A percentile compares a stretch with the other conserved stretches of the same genome.
These are phyloP conservation scores for Chrysolina haemoptera DNA, from an alignment of 2,888 invertebrate species.

Conservation along the genomic window DNA sequence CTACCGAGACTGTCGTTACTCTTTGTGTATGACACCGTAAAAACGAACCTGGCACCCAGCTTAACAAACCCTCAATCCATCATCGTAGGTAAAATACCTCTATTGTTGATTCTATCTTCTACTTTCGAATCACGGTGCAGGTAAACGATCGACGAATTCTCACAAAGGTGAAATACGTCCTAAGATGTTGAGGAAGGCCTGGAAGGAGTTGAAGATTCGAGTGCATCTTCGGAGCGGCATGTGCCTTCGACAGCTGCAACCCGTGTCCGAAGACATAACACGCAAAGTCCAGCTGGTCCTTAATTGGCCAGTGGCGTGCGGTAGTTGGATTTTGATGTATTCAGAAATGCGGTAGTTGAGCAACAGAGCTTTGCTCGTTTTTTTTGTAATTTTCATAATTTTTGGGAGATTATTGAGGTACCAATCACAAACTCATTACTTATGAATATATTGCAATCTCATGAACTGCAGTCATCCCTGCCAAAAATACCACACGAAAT, in stretches of 20 bases:
- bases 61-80: background rate
- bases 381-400: too few relatives aligned
- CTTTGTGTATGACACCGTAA: background rate
- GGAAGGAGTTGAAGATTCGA: background rate
- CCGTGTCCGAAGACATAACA: conserved; percentile 50
- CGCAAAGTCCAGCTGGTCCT: conserved; percentile 59
- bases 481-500: too few relatives aligned
- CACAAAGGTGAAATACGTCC: conserved; percentile 5
- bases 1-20: too few relatives aligned
- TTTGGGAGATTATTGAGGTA: too few relatives aligned
- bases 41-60: background rate
- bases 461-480: too few relatives aligned
- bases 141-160: background rate
- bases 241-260: conserved; percentile 62
- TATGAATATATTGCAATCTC: too few relatives aligned
- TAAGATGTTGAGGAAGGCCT: conserved; percentile 13
- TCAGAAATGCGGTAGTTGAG: too few relatives aligned
- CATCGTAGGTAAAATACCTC: conserved; percentile 5
- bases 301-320: conserved; percentile 29
- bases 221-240: conserved; percentile 52
- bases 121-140: background rate
- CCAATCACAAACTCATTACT: too few relatives aligned
- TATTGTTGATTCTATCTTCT: conserved; percentile 6
- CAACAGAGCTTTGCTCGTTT: too few relatives aligned
- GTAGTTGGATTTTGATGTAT: too few relatives aligned